Evolutionary conservation across 2,888 invertebrate genomes (phyloP).

Genomic region (Anoplius nigerrimus): DNA sequence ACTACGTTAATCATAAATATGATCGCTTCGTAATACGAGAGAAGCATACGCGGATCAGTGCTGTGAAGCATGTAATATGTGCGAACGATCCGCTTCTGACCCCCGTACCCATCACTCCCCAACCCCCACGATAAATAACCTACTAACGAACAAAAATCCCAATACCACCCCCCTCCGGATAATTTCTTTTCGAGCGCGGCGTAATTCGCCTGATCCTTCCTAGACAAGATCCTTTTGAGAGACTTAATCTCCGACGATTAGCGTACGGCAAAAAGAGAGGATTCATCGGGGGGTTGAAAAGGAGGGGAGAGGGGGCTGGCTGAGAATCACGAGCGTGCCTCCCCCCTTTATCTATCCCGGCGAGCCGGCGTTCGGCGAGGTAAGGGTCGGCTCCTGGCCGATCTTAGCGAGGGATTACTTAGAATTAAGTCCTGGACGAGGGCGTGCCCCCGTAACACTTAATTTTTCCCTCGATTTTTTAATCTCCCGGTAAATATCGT

Average conservation of each 20-base stretch:
- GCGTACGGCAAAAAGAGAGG: slow-evolving; percentile 13
- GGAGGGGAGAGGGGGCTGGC: slow-evolving; percentile 24
- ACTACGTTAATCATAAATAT: too few relatives aligned
- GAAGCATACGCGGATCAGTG: too few relatives aligned
- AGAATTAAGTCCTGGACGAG: slow-evolving; percentile 71
- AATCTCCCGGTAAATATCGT: slow-evolving; percentile 75
- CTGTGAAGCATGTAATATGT: too few relatives aligned
- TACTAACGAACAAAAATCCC: too few relatives aligned
- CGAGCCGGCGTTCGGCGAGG: slow-evolving; percentile 21
- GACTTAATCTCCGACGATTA: slow-evolving; percentile 45
- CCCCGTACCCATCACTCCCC: too few relatives aligned
- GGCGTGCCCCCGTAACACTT: slow-evolving; percentile 74
- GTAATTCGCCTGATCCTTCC: background rate
- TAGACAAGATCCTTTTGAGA: background rate
- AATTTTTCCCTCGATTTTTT: slow-evolving; percentile 76
- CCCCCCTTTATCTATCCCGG: background rate
- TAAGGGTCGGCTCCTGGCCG: slow-evolving; percentile 54
- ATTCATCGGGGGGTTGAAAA: slow-evolving; percentile 8
- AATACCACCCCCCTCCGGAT: too few relatives aligned
- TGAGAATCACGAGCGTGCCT: slow-evolving; percentile 47
- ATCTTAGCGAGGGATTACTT: slow-evolving; percentile 73
- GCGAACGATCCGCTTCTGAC: too few relatives aligned
- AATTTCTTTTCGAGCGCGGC: background rate
- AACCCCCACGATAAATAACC: too few relatives aligned
- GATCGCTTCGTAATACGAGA: too few relatives aligned